Conservation (phyloP, 2,888 invertebrate species). For the Sceliomorpha sp. region DNA sequence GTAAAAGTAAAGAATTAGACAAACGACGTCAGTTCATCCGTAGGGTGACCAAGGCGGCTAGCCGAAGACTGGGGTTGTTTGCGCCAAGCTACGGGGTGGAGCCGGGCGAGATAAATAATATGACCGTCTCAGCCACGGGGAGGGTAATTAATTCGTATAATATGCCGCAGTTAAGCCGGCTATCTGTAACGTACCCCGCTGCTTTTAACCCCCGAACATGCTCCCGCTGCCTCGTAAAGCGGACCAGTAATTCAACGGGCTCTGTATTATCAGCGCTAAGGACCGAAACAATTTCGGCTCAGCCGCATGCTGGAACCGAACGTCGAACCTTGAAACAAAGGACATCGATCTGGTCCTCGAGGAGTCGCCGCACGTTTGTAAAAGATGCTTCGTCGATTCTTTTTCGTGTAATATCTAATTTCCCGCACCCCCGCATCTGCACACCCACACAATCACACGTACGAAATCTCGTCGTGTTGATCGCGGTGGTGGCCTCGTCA, state of each 20-base stretch:
- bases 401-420: slow-evolving; percentile 32
- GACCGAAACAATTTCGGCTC: slow-evolving; percentile 65
- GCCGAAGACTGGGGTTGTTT: slow-evolving; percentile 48
- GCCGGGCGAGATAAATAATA: slow-evolving; percentile 75
- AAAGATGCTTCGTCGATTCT: slow-evolving; percentile 25
- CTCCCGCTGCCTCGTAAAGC: slow-evolving; percentile 52
- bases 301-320: slow-evolving; percentile 48
- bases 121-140: slow-evolving; percentile 71
- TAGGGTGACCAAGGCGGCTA: slow-evolving; percentile 60
- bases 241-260: slow-evolving; percentile 57
- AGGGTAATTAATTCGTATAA: slow-evolving; percentile 79
- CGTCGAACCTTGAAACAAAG: slow-evolving; percentile 53
- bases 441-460: too few relatives aligned
- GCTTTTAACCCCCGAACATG: slow-evolving; percentile 55
- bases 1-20: slow-evolving; percentile 70
- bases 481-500: slow-evolving; percentile 33
- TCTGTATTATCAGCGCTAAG: slow-evolving; percentile 69
- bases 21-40: slow-evolving; percentile 67
- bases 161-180: slow-evolving; percentile 79
- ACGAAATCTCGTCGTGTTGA: slow-evolving; percentile 35
- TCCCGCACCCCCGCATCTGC: too few relatives aligned
- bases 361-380: slow-evolving; percentile 43
- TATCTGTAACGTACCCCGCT: slow-evolving; percentile 73
- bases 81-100: slow-evolving; percentile 51
- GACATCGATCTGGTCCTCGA: slow-evolving; percentile 43